Evolutionary conservation across 2,888 invertebrate genomes (phyloP), one percentile per base, ranked within the genome.

Genomic region (Panzeria rudis): DNA sequence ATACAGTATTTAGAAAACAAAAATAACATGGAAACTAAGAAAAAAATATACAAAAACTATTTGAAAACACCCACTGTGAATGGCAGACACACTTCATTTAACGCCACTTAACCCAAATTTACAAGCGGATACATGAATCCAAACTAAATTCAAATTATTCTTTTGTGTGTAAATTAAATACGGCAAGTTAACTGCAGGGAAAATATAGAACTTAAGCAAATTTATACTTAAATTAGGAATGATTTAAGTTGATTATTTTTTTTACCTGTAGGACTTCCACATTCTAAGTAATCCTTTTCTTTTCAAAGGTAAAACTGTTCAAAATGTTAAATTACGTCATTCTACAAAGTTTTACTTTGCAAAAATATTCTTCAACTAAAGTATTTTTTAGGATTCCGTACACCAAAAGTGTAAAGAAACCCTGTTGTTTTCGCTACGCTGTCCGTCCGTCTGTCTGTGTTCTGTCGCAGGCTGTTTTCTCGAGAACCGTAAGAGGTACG

Each of bases 81-180:
- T 72, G 69, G 54, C 68, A 78, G 71, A 47, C 52, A 75, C 64
- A 66, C 66, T 73, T 73, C 78, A 75, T 79, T 79, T 69, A 73
- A 78, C 73, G 73, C 83, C 83, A 73, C 78, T 83, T 83, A 83
- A 78, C 83, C 83, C 41, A 83, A 72, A 83, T 78, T 76, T 76
- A 76, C 41, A 76, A 20, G 75, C 64, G 75, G 17, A 29, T 76
- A 52, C 41, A 41, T 54, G 64, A 64, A 44, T 54, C 41, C 75
- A 35, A 75, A 25, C 47, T 61, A 17, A 56, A 64, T 35, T 68
- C n/a, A 52, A 76, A 47, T 68, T 59, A 25, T 59, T 29, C 15
- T 11, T 23, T 6, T 59, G 13, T 62, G 38, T 64, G 52, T 76
- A 20, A 76, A 54, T 41, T 54, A 76, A 52, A 54, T 13, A 54